These are phyloP conservation scores for Columba janthina DNA, from an alignment of 2,113 vertebrate genomes.

Conservation along the genomic window DNA sequence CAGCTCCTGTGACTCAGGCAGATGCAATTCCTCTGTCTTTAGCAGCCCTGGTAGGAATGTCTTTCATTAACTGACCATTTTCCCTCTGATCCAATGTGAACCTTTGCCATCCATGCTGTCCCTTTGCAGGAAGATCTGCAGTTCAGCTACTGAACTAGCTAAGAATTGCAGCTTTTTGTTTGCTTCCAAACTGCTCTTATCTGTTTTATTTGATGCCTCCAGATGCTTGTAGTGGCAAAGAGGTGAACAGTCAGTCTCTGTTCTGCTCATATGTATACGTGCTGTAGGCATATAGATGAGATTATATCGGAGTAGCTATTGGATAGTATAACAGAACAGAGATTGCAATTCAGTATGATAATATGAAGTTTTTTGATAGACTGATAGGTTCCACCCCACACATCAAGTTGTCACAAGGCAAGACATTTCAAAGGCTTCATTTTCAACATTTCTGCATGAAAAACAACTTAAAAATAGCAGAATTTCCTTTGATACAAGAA, in stretches of 20 bases:
- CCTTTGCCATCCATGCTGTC: accelerated
- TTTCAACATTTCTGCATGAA: neutral
- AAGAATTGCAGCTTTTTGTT: neutral
- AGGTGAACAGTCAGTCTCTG: neutral
- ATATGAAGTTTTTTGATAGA: neutral
- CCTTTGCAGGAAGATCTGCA: neutral
- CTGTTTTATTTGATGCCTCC: neutral
- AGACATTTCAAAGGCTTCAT: neutral
- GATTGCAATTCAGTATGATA: neutral
- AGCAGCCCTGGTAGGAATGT: neutral
- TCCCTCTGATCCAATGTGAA: neutral
- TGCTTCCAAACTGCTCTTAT: neutral
- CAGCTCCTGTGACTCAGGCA: neutral
- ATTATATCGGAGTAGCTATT: neutral
- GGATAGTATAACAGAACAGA: neutral
- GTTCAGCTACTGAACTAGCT: accelerated
- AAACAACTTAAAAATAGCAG: conserved; percentile 19
- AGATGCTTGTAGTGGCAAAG: neutral
- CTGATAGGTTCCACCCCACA: neutral
- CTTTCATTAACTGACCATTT: neutral
- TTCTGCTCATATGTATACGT: neutral
- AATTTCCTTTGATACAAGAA: neutral
- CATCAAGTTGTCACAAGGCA: neutral
- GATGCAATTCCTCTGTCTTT: neutral
- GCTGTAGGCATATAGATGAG: neutral